A percentile compares a stretch with the other conserved stretches of the same genome.
phyloP scores from a whole-genome alignment of 2,113 vertebrate genomes.

The Cyanoramphus novaezelandiae region DNA sequence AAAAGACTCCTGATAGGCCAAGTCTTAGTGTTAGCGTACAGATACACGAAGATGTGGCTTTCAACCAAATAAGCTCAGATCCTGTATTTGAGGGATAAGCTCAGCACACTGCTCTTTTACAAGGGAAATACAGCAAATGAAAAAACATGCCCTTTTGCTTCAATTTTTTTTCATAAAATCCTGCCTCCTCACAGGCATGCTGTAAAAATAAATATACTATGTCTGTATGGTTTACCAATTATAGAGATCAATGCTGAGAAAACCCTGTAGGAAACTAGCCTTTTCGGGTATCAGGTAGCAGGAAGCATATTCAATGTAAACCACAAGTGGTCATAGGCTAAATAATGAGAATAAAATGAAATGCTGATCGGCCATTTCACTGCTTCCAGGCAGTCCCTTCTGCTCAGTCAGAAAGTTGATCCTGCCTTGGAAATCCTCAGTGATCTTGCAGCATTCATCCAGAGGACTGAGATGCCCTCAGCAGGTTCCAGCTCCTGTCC shows the following conservation, averaged over 20 bases:
- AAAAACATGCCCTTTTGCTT: not conserved
- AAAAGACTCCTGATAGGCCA: not conserved
- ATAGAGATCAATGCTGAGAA: not conserved
- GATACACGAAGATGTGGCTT: not conserved
- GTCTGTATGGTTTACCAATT: not conserved
- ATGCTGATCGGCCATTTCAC: not conserved
- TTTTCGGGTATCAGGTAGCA: not conserved
- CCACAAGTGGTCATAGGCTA: not conserved
- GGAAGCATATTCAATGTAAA: not conserved
- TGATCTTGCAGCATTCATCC: not conserved
- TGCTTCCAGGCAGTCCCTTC: not conserved
- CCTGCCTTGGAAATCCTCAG: not conserved
- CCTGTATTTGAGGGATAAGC: not conserved
- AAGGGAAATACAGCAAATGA: not conserved
- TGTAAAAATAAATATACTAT: not conserved
- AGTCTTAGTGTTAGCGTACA: not conserved
- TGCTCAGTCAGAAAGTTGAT: not conserved
- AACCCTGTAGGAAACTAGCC: not conserved
- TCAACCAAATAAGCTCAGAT: not conserved
- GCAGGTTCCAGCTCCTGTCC: not conserved
- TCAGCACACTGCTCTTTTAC: not conserved
- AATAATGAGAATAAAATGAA: not conserved
- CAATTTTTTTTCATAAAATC: not conserved
- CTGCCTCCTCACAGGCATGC: not conserved
- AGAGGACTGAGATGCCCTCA: fast-evolving